phyloP scores from a whole-genome alignment of 2,888 invertebrate species.

The Rhagonycha lutea region DNA sequence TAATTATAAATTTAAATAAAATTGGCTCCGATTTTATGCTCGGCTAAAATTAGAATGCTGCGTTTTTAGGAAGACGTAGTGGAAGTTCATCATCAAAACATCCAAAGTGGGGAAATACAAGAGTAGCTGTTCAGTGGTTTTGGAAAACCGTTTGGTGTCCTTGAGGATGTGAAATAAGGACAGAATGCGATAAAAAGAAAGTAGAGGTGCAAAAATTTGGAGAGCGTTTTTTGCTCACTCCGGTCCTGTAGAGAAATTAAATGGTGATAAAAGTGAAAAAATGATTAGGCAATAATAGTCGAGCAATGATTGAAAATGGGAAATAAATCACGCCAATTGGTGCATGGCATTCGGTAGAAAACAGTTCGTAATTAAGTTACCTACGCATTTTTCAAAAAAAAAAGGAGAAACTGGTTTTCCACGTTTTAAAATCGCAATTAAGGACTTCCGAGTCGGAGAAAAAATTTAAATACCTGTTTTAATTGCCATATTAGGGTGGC shows the following conservation, averaged over 20 bases:
- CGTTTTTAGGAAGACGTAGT: neutral
- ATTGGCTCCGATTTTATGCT: neutral
- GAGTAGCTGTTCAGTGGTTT: neutral
- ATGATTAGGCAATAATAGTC: neutral
- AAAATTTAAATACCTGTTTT: neutral
- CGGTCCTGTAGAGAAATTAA: neutral
- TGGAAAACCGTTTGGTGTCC: neutral
- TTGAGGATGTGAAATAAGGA: neutral
- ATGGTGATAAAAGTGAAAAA: neutral
- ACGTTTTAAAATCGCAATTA: neutral
- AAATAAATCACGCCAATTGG: neutral
- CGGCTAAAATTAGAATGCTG: neutral
- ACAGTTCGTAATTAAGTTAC: neutral
- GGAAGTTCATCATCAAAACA: neutral
- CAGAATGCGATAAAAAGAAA: neutral
- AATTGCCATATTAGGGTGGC: neutral
- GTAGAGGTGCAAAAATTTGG: neutral
- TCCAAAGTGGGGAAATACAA: neutral
- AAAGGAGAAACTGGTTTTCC: neutral
- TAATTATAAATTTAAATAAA: neutral
- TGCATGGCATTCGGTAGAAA: neutral
- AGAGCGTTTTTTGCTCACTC: neutral
- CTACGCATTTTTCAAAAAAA: neutral
- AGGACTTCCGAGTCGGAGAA: neutral
- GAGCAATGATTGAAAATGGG: neutral